A percentile compares a stretch with the other conserved stretches of the same genome.
phyloP scores from a whole-genome alignment of 2,888 invertebrate genomes.

The Eupithecia subfuscata region DNA sequence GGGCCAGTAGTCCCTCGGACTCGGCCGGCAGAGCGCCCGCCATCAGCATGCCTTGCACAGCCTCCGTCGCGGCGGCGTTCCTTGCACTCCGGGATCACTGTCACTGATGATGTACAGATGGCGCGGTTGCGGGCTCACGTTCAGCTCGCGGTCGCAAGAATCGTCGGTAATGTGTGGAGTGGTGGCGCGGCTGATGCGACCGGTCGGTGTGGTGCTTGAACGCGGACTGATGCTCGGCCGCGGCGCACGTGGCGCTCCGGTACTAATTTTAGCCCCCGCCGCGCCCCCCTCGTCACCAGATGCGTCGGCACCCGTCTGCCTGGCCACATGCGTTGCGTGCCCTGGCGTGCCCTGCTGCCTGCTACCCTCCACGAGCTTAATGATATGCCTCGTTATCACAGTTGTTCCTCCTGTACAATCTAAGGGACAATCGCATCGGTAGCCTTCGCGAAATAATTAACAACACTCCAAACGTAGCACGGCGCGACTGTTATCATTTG shows the following conservation, averaged over 20 bases:
- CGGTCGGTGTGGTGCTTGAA: conserved; percentile 69
- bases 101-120: conserved; percentile 54
- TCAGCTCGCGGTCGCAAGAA: conserved; percentile 55
- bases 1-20: conserved; percentile 85
- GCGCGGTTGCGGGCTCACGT: conserved; percentile 65
- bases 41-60: conserved; percentile 86
- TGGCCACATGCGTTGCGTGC: conserved; percentile 80
- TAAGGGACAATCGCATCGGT: conserved; percentile 8
- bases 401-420: conserved; percentile 48
- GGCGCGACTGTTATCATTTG: conserved; percentile 22
- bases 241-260: conserved; percentile 81
- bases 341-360: conserved; percentile 66
- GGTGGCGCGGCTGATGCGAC: conserved; percentile 54
- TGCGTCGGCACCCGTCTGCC: conserved; percentile 69
- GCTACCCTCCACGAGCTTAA: conserved; percentile 74
- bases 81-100: conserved; percentile 73
- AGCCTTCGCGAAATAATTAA: conserved; percentile 18
- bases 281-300: conserved; percentile 81
- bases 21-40: conserved; percentile 83
- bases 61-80: conserved; percentile 80
- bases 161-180: conserved; percentile 47
- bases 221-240: conserved; percentile 74
- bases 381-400: conserved; percentile 80
- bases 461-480: conserved; percentile 6
- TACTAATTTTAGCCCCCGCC: conserved; percentile 85